phyloP scores from a whole-genome alignment of 1,140 invertebrate genomes.

The Periplaneta americana region DNA sequence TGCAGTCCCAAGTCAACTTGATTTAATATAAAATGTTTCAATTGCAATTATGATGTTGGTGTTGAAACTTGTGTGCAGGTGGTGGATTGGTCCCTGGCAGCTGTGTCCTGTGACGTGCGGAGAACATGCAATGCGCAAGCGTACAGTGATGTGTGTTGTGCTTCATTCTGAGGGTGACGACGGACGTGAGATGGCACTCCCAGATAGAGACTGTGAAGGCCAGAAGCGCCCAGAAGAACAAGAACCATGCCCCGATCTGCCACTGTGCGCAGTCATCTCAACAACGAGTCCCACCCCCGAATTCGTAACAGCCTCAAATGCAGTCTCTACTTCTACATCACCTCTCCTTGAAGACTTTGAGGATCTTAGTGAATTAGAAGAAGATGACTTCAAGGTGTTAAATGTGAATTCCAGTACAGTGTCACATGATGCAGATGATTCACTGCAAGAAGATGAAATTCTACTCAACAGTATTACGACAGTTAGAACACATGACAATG shows the following conservation, averaged over 20 bases:
- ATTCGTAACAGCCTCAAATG: background rate
- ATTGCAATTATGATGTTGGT: background rate
- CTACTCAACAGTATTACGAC: background rate
- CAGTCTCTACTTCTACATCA: background rate
- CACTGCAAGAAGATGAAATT: background rate
- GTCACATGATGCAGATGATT: background rate
- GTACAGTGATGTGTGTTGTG: slow-evolving; percentile 67
- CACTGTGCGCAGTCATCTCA: slow-evolving; percentile 39
- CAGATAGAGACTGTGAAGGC: slow-evolving; percentile 58
- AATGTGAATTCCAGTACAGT: slow-evolving; percentile 27
- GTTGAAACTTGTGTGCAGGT: slow-evolving; percentile 40
- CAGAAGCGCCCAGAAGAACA: slow-evolving; percentile 51
- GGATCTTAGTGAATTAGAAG: background rate
- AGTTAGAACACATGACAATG: background rate
- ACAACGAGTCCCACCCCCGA: background rate
- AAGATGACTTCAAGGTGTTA: background rate
- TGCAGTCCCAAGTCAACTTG: background rate
- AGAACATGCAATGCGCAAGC: slow-evolving; percentile 47
- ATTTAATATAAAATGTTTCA: background rate
- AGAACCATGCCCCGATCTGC: slow-evolving; percentile 54
- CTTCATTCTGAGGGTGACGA: slow-evolving; percentile 43
- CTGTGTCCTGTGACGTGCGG: slow-evolving; percentile 71
- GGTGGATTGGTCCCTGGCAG: slow-evolving; percentile 80
- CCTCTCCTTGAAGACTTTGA: background rate
- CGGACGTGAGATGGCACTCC: slow-evolving; percentile 54